These are phyloP conservation scores for Pseudochaenichthys georgianus DNA, from an alignment of 2,797 vertebrate genomes.

Conservation along the genomic window DNA sequence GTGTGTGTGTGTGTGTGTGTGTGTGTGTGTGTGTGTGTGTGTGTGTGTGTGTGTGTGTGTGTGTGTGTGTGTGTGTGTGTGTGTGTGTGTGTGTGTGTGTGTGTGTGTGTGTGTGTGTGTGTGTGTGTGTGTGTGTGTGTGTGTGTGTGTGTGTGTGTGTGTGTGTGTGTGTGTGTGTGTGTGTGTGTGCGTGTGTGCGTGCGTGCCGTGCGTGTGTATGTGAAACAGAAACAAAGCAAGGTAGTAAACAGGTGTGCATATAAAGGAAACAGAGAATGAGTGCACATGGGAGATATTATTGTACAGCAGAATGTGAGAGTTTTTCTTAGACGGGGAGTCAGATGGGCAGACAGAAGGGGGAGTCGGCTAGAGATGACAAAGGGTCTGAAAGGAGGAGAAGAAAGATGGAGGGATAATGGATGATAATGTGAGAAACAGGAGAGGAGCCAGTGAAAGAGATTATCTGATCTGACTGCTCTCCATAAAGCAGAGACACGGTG, in stretches of 20 bases:
- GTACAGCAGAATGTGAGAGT: constrained; percentile 46
- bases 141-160: constrained; percentile 26
- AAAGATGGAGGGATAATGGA: constrained; percentile 73
- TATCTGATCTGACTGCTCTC: constrained; percentile 70
- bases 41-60: constrained; percentile 19
- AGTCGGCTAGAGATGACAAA: constrained; percentile 58
- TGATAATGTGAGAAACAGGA: constrained; percentile 80
- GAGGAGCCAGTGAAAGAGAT: constrained; percentile 74
- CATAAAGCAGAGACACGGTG: constrained; percentile 44
- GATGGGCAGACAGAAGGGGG: constrained; percentile 38
- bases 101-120: constrained; percentile 1
- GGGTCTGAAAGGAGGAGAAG: constrained; percentile 65
- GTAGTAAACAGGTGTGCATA: constrained; percentile 39
- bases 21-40: constrained; percentile 2
- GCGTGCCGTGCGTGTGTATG: background rate
- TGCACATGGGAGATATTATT: constrained; percentile 52
- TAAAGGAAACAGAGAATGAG: constrained; percentile 34
- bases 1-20: too few relatives aligned
- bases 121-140: constrained; percentile 8
- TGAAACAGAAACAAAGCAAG: constrained; percentile 40
- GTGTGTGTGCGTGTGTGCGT: background rate
- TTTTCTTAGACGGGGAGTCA: constrained; percentile 53
- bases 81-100: constrained; percentile 9
- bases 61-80: constrained; percentile 2
- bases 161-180: background rate